Evolutionary conservation across 2,113 vertebrate species (phyloP).

Genomic region (Vombatus ursinus): DNA sequence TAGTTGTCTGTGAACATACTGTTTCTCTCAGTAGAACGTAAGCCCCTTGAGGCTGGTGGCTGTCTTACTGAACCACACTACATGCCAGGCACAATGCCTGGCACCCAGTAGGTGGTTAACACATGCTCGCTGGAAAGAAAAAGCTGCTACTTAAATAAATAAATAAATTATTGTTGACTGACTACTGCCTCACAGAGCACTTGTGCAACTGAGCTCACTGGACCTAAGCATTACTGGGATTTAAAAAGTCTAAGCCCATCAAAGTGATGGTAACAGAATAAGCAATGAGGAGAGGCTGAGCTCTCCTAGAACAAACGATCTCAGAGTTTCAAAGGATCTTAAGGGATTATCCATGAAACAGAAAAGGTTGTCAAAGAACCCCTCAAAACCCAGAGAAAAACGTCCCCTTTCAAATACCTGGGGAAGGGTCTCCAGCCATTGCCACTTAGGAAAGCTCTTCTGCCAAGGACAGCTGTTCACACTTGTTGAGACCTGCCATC

Average conservation of each 20-base stretch:
- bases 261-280: neutral
- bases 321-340: neutral
- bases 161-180: neutral
- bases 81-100: neutral
- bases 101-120: neutral
- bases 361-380: conserved; percentile 1
- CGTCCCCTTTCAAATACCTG: neutral
- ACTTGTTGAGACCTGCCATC: conserved; percentile 59
- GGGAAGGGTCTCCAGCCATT: neutral
- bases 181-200: neutral
- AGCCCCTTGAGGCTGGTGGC: neutral
- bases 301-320: neutral
- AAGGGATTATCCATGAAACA: conserved; percentile 3
- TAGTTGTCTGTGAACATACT: neutral
- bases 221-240: conserved; percentile 14
- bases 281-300: neutral
- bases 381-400: neutral
- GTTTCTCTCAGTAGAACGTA: neutral
- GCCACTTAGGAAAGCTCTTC: neutral
- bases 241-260: neutral
- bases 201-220: neutral
- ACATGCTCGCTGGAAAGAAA: neutral
- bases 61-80: neutral
- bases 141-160: neutral
- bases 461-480: conserved; percentile 31